A percentile compares a stretch with the other conserved stretches of the same genome.
These are phyloP conservation scores for Poeciliopsis retropinna DNA, from an alignment of 2,113 vertebrate genomes.

Conservation along the genomic window DNA sequence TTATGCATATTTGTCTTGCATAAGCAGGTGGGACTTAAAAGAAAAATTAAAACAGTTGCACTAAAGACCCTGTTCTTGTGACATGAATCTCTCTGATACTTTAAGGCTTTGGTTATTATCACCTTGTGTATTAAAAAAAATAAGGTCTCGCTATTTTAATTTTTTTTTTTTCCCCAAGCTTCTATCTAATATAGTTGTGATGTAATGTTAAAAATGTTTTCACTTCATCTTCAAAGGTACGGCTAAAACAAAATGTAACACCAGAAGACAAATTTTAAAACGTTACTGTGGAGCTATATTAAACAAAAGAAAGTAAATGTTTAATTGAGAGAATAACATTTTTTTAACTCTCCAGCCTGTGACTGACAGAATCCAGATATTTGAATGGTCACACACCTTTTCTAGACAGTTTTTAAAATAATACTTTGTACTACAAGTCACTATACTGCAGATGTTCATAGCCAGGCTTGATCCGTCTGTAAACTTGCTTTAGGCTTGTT, in stretches of 20 bases:
- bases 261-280: background rate
- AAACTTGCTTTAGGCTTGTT: conserved; percentile 16
- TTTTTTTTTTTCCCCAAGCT: too few relatives aligned
- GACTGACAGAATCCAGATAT: background rate
- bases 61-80: too few relatives aligned
- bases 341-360: background rate
- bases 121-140: too few relatives aligned
- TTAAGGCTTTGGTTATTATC: background rate
- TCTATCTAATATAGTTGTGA: background rate
- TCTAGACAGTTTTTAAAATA: background rate
- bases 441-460: background rate
- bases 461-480: background rate
- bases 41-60: too few relatives aligned
- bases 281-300: background rate
- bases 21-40: too few relatives aligned
- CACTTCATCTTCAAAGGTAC: background rate
- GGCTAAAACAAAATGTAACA: background rate
- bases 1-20: too few relatives aligned
- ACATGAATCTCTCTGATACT: background rate
- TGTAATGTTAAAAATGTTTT: background rate
- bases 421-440: background rate
- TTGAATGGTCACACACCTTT: background rate
- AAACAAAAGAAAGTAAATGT: background rate
- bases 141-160: too few relatives aligned
- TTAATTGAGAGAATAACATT: background rate